A percentile compares a stretch with the other conserved stretches of the same genome.
phyloP scores from a whole-genome alignment of 2,797 vertebrate genomes.

The Halcyon smyrnensis region DNA sequence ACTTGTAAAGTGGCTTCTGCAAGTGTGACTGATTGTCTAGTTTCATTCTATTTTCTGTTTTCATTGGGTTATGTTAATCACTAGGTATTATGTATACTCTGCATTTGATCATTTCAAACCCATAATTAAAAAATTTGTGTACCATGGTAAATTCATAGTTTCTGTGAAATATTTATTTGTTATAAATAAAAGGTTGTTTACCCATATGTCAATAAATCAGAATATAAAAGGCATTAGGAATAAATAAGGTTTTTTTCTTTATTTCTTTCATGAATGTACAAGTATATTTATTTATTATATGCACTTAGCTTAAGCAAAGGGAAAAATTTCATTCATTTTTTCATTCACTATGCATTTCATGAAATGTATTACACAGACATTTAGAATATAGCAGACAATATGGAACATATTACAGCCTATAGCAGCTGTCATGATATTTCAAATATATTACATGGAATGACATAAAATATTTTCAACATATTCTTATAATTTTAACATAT shows the following conservation, averaged over 20 bases:
- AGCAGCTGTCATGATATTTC: conserved; percentile 74
- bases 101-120: conserved; percentile 9
- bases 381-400: conserved; percentile 67
- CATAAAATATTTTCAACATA: conserved; percentile 75
- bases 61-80: conserved; percentile 37
- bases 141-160: not conserved
- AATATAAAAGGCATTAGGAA: conserved; percentile 33
- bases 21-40: conserved; percentile 26
- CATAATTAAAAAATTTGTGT: not conserved
- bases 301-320: not conserved
- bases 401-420: conserved; percentile 64
- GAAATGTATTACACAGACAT: conserved; percentile 60
- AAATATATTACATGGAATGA: conserved; percentile 77
- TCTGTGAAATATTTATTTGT: conserved; percentile 29
- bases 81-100: not conserved
- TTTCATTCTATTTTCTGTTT: conserved; percentile 32
- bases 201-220: not conserved
- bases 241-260: conserved; percentile 10
- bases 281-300: conserved; percentile 8
- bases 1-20: conserved; percentile 31
- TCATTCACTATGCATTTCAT: conserved; percentile 39
- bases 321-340: conserved; percentile 14
- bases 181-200: conserved; percentile 38
- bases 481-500: conserved; percentile 75
- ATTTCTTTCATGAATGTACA: not conserved